phyloP scores from a whole-genome alignment of 64 coral and sea anemone genomes.

The Pachyseris speciosa region DNA sequence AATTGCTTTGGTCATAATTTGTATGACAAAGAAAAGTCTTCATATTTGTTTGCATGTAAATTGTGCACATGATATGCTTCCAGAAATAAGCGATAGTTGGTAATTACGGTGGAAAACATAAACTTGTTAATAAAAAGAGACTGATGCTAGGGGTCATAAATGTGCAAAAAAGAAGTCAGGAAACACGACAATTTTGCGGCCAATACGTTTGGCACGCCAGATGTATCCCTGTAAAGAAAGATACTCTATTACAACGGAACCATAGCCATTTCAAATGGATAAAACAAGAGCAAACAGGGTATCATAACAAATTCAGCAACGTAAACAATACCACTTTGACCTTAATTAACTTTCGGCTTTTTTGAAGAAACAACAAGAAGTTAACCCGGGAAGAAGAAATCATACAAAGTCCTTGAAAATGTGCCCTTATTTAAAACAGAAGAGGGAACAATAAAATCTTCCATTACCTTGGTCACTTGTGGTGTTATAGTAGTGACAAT shows the following conservation, averaged over 20 bases:
- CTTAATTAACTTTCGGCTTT: background rate
- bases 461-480: constrained; percentile 21
- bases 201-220: too few species aligned
- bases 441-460: background rate
- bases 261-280: too few species aligned
- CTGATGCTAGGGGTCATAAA: background rate
- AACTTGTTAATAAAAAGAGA: background rate
- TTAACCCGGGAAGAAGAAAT: too few species aligned
- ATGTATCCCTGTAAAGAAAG: background rate
- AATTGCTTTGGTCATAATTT: too few species aligned
- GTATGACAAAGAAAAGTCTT: too few species aligned
- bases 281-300: too few species aligned
- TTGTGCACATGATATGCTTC: background rate
- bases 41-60: background rate
- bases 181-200: too few species aligned
- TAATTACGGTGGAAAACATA: background rate
- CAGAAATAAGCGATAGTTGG: background rate
- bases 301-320: too few species aligned
- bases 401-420: too few species aligned
- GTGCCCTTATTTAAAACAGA: background rate
- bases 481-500: background rate
- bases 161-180: background rate
- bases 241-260: too few species aligned
- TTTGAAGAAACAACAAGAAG: too few species aligned
- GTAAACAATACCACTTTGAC: too few species aligned